Conservation (phyloP, 2,888 invertebrate genomes). For the Megamerina dolium region DNA sequence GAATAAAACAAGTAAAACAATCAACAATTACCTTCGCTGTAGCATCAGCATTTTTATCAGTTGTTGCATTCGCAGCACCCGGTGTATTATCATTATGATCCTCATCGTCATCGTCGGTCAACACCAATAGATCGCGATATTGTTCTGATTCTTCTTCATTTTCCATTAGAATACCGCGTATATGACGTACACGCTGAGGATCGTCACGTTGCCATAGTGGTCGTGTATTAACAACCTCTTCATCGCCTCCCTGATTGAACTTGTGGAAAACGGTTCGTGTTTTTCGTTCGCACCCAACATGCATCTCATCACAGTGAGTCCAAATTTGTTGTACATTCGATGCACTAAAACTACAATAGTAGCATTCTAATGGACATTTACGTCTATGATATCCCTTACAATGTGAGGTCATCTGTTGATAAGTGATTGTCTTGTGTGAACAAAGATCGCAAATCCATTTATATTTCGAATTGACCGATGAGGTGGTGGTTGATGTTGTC, state of each 20-base stretch:
- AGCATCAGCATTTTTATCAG: too few relatives aligned
- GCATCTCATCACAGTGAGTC: conserved; percentile 58
- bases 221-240: conserved; percentile 19
- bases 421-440: conserved; percentile 24
- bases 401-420: conserved; percentile 30
- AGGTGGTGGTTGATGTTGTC: too few relatives aligned
- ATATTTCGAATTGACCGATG: conserved; percentile 25
- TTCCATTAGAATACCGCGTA: conserved; percentile 57
- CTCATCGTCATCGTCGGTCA: conserved; percentile 15
- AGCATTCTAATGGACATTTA: conserved; percentile 66
- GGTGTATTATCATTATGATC: conserved; percentile 14
- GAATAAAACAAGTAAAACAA: too few relatives aligned
- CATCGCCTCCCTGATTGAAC: conserved; percentile 17
- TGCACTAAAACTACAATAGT: conserved; percentile 58
- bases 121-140: conserved; percentile 15
- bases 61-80: conserved; percentile 13
- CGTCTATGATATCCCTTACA: conserved; percentile 53
- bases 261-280: conserved; percentile 31
- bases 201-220: conserved; percentile 59
- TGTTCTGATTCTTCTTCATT: conserved; percentile 43
- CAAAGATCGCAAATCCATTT: conserved; percentile 36
- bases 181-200: conserved; percentile 53
- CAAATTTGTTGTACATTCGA: conserved; percentile 55
- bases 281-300: conserved; percentile 48
- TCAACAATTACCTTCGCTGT: too few relatives aligned